Percentiles rank a stretch among this genome's conserved stretches.
Conservation (phyloP, 2,888 invertebrate genomes). For the Chaitophorus viminalis region DNA sequence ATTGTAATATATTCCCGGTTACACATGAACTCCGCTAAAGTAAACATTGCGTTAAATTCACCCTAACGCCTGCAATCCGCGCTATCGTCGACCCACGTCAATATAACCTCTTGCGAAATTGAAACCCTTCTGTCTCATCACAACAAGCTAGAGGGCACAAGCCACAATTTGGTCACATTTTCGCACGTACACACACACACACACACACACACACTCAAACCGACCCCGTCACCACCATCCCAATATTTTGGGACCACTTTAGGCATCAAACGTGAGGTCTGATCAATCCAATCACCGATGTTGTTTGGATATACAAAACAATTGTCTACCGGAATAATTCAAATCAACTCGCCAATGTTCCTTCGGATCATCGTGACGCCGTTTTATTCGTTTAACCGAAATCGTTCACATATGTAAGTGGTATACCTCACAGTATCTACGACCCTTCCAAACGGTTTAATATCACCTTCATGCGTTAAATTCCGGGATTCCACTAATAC, state of each 20-base stretch:
- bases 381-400: too few species aligned
- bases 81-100: background rate
- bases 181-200: background rate
- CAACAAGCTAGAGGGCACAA: background rate
- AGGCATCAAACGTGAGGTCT: background rate
- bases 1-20: background rate
- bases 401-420: too few species aligned
- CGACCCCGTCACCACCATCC: background rate
- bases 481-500: too few species aligned
- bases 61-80: background rate
- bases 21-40: background rate
- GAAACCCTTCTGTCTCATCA: background rate
- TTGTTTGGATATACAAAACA: background rate
- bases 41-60: background rate
- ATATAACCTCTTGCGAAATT: background rate
- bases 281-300: background rate
- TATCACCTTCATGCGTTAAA: too few species aligned
- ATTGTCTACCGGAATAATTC: background rate
- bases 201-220: too few species aligned
- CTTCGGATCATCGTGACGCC: too few species aligned
- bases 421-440: too few species aligned
- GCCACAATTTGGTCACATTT: background rate
- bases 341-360: background rate
- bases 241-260: background rate
- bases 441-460: too few species aligned